Evolutionary conservation across 2,797 vertebrate species (phyloP).

Genomic region (Amphiprion clarkii): DNA sequence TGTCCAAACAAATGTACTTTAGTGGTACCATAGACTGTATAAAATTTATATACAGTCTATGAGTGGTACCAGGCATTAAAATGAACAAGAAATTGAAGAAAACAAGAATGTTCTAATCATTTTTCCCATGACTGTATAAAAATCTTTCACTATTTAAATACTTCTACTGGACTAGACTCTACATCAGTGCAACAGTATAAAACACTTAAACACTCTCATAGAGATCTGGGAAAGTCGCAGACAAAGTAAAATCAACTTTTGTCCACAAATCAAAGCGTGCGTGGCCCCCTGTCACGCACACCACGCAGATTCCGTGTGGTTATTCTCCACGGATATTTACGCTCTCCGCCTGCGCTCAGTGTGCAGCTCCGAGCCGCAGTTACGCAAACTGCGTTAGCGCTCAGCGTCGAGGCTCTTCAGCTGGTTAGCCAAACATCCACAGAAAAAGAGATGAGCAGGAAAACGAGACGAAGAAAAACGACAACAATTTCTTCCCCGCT

Average conservation of each 20-base stretch:
- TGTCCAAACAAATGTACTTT: no score
- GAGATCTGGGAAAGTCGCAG: neutral
- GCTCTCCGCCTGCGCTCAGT: accelerated
- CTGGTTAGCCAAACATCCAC: conserved; percentile 79
- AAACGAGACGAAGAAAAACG: conserved; percentile 65
- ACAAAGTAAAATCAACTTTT: conserved; percentile 39
- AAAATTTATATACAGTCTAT: no score
- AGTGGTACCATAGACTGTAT: no score
- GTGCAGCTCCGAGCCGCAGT: no score
- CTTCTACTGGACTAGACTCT: no score
- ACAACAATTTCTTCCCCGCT: conserved; percentile 28
- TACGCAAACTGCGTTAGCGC: conserved; percentile 52
- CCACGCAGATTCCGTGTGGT: neutral
- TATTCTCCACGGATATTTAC: conserved; percentile 54
- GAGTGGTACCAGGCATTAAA: no score
- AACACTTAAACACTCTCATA: no score
- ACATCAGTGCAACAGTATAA: neutral
- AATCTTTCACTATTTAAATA: no score
- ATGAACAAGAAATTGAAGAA: no score
- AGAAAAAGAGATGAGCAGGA: conserved; percentile 70
- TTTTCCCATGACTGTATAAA: no score
- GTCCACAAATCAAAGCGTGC: conserved; percentile 31
- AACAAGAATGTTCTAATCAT: no score
- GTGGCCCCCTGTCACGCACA: conserved; percentile 12
- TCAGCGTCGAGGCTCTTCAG: conserved; percentile 65